A percentile compares a stretch with the other conserved stretches of the same genome.
Conservation (phyloP, 53 echinoderm and acorn worm genomes). For the Paracentrotus lividus region DNA sequence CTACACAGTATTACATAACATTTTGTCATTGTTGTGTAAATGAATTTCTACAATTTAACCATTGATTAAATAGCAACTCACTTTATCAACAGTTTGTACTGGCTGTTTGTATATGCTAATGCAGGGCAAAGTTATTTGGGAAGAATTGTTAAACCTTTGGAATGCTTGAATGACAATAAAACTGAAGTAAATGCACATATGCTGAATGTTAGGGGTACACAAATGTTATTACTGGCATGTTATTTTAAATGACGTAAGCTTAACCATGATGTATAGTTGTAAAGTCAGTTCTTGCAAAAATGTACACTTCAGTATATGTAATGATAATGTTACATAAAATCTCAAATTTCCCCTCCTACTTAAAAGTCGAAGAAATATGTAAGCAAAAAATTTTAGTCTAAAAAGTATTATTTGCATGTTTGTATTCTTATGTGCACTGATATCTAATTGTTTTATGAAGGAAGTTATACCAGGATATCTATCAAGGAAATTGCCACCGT, state of each 20-base stretch:
- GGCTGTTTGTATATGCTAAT: neutral
- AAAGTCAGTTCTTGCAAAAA: too few relatives aligned
- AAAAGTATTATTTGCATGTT: neutral
- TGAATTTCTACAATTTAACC: neutral
- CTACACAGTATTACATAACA: neutral
- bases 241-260: too few relatives aligned
- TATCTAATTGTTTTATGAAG: neutral
- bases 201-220: too few relatives aligned
- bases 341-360: too few relatives aligned
- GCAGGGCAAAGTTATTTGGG: neutral
- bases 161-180: neutral
- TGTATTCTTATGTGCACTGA: neutral
- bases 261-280: too few relatives aligned
- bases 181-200: neutral
- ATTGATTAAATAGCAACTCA: neutral
- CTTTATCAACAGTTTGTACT: neutral
- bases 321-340: too few relatives aligned
- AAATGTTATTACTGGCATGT: too few relatives aligned
- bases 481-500: conserved; percentile 14
- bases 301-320: too few relatives aligned
- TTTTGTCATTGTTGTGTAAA: neutral
- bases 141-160: neutral
- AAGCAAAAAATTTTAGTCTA: too few relatives aligned
- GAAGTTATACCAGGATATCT: conserved; percentile 3
- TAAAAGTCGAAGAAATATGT: too few relatives aligned